These are phyloP conservation scores for Smittia aterrima DNA, from an alignment of 2,888 invertebrate species.

Conservation along the genomic window DNA sequence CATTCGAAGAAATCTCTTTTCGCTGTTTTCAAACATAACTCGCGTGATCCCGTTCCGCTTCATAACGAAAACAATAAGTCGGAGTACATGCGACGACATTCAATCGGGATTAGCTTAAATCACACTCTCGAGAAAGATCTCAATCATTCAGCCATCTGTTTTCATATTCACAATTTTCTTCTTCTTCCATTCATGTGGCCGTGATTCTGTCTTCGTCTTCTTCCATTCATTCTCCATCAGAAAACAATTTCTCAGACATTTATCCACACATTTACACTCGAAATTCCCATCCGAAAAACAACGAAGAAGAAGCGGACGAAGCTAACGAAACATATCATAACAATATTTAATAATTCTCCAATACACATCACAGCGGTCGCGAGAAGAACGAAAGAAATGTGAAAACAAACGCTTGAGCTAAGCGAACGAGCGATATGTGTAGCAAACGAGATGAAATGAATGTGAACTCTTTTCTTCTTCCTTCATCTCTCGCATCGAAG, in stretches of 20 bases:
- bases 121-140: neutral
- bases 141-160: conserved; percentile 8
- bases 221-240: neutral
- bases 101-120: neutral
- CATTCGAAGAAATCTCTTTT: no score
- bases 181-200: neutral
- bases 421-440: neutral
- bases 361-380: neutral
- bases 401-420: neutral
- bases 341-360: conserved; percentile 1
- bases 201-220: neutral
- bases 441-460: conserved; percentile 6
- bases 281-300: conserved; percentile 2
- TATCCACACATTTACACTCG: conserved; percentile 4
- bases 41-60: no score
- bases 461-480: neutral
- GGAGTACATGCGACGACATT: neutral
- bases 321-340: neutral
- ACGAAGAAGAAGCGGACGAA: no score
- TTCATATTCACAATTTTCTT: neutral
- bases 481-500: neutral
- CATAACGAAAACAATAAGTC: no score
- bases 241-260: neutral
- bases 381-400: neutral
- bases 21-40: no score